Evolutionary conservation across 2,113 vertebrate genomes (phyloP).

Genomic region (Uria aalge): DNA sequence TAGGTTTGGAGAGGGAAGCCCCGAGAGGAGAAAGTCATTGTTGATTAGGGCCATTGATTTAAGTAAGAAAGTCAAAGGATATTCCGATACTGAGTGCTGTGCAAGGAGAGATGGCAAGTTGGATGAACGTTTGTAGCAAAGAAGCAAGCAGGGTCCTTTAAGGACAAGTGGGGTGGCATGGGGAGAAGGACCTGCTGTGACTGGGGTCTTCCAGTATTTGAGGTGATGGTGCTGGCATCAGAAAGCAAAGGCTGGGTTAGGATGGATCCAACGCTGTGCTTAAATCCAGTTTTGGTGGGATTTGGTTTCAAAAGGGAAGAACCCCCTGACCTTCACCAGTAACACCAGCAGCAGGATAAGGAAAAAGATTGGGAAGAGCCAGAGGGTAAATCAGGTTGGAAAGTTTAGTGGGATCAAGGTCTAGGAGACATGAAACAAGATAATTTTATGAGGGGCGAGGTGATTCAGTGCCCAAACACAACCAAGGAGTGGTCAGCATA

Average conservation of each 20-base stretch:
- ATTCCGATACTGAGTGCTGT: neutral
- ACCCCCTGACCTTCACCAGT: neutral
- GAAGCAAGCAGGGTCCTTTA: neutral
- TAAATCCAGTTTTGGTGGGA: neutral
- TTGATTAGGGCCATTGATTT: neutral
- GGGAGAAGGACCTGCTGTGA: neutral
- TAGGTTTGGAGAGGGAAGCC: neutral
- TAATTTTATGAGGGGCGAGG: constrained; percentile 56
- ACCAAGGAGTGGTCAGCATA: constrained; percentile 47
- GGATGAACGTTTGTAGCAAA: neutral
- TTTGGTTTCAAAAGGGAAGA: neutral
- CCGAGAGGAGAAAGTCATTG: neutral
- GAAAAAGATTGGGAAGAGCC: neutral
- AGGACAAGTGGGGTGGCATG: neutral
- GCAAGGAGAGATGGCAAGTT: fast-evolving
- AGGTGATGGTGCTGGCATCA: neutral
- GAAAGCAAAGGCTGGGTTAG: neutral
- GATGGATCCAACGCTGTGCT: neutral
- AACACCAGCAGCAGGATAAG: neutral
- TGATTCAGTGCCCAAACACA: constrained; percentile 47
- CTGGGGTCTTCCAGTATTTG: neutral
- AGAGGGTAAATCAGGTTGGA: neutral
- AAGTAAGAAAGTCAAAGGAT: neutral
- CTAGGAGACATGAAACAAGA: constrained; percentile 7
- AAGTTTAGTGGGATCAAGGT: constrained; percentile 56